These are phyloP conservation scores for Channa argus DNA, from an alignment of 2,113 vertebrate genomes.

Conservation along the genomic window DNA sequence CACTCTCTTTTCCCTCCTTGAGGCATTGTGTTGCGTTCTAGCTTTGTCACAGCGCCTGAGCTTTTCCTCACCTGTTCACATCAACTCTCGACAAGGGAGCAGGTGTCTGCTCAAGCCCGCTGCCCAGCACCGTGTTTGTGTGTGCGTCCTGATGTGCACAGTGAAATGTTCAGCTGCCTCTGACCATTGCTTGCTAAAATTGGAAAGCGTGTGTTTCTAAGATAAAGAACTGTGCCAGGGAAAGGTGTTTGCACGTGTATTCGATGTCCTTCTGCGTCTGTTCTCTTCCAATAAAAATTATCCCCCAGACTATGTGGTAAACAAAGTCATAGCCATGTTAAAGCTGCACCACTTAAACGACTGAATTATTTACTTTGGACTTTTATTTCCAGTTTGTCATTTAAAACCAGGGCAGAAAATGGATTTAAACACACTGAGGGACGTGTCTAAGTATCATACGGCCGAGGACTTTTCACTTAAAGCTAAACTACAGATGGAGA, in stretches of 20 bases:
- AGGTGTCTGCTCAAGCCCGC: constrained; percentile 58
- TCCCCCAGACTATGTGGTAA: not conserved
- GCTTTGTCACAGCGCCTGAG: constrained; percentile 58
- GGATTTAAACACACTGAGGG: too few species aligned
- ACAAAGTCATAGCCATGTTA: not conserved
- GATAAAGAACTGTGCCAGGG: not conserved
- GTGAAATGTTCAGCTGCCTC: constrained; percentile 26
- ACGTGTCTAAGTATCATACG: too few species aligned
- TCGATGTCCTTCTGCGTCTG: too few species aligned
- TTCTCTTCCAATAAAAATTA: not conserved
- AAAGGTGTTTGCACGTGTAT: not conserved
- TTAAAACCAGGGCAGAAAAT: not conserved
- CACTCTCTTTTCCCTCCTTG: constrained; percentile 5
- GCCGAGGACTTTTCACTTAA: too few species aligned
- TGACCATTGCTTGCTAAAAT: constrained; percentile 21
- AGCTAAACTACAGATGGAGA: too few species aligned
- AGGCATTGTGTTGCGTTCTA: constrained; percentile 48
- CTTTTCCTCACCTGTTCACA: constrained; percentile 68
- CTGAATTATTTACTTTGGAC: not conserved
- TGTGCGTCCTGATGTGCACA: not conserved
- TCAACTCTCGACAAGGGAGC: constrained; percentile 61
- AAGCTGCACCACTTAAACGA: not conserved
- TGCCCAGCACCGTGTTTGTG: constrained; percentile 13
- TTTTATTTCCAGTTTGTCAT: not conserved
- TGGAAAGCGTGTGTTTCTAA: constrained; percentile 21